These are phyloP conservation scores for Sussaba pulchella DNA, from an alignment of 2,888 invertebrate species.

Conservation along the genomic window DNA sequence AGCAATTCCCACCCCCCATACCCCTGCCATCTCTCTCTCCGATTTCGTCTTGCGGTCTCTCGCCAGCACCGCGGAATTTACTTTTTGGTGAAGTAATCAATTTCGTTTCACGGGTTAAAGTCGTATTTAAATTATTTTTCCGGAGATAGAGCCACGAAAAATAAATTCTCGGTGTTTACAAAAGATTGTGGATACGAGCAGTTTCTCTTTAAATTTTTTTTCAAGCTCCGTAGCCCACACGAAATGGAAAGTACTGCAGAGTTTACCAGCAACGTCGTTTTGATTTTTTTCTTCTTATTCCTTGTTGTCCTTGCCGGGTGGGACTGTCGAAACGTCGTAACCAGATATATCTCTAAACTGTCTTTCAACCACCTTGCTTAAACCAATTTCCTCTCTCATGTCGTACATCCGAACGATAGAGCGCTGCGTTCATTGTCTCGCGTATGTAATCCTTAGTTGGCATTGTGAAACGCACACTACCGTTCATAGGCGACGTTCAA, in stretches of 20 bases:
- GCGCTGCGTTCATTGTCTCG: not conserved
- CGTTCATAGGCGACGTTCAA: not conserved
- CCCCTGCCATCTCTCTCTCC: slow-evolving; percentile 9
- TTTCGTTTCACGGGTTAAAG: slow-evolving; percentile 13
- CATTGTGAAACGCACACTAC: not conserved
- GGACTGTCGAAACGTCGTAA: slow-evolving; percentile 8
- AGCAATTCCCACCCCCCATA: slow-evolving; percentile 28
- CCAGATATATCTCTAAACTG: slow-evolving; percentile 8
- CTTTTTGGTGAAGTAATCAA: slow-evolving; percentile 52
- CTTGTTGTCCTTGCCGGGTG: not conserved
- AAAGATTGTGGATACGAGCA: not conserved
- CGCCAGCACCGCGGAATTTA: slow-evolving; percentile 35
- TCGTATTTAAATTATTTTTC: slow-evolving; percentile 7
- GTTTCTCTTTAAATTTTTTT: slow-evolving; percentile 31
- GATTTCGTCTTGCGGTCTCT: slow-evolving; percentile 40
- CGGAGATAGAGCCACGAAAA: not conserved
- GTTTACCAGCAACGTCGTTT: slow-evolving; percentile 15
- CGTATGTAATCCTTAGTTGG: not conserved
- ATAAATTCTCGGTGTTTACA: not conserved
- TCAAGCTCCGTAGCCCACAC: not conserved
- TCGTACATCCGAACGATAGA: not conserved
- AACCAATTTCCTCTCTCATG: not conserved
- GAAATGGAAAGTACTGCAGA: not conserved
- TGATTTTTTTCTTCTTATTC: slow-evolving; percentile 4
- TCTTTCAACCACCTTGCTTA: slow-evolving; percentile 1